Evolutionary conservation across 1,140 invertebrate genomes (phyloP), one percentile per base, ranked within the genome.

Genomic region (Gryon sp.): DNA sequence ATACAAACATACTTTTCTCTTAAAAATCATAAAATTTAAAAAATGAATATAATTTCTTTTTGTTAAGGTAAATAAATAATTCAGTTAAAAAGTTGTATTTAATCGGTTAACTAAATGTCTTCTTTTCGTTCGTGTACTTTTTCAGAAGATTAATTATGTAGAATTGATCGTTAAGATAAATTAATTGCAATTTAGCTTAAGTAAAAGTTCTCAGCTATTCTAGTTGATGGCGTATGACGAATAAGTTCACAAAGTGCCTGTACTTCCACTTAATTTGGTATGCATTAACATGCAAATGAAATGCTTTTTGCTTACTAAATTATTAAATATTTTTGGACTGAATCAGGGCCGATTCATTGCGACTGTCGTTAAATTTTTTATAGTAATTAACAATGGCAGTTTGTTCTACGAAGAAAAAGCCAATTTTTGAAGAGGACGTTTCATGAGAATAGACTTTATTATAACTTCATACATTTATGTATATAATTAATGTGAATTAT

Each of bases 381-480:
- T 15, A 8, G 26, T 11, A 52, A 52, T 32, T 32, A 48, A 9
- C 4, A 1, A 28, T 3, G 15, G n/a, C n/a, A 4, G 15, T 16
- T 48, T 48, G 15, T 8, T 57, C 14, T 24, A 19, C 6, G 12
- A 34, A 18, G 50, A 40, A 48, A 12, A n/a, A 28, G 8, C 6
- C 24, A n/a, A 48, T 9, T 9, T 24, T 28, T n/a, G 2, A 15
- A 11, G 24, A 36, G 6, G 8, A 36, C 22, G 12, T 0, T 12
- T 55, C 40, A 34, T 62, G 57, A 62, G 55, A 72, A 72, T 36
- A 53, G 8, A 55, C 6, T 38, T 45, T 38, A 36, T 72, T 45
- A 45, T 28, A 15, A 38, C 68, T 72, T 72, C 68, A 72, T 72
- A 46, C 46, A 72, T 72, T 53, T 62, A 72, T 72, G 68, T 57